Evolutionary conservation across 2,113 vertebrate genomes (phyloP).

Genomic region (Pterocles burchelli): DNA sequence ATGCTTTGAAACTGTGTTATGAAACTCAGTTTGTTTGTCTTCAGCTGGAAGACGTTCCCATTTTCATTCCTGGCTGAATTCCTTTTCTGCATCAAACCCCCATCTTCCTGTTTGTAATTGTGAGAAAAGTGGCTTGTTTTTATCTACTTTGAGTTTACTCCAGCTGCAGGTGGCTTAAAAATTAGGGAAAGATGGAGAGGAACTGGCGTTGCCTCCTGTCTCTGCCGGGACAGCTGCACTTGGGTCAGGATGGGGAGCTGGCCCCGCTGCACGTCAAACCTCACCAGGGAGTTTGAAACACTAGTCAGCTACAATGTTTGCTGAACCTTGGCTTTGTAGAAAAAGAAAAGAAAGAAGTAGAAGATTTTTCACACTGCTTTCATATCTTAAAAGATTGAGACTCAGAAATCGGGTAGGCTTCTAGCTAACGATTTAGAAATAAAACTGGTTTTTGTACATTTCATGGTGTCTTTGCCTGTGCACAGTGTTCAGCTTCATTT

Average conservation of each 20-base stretch:
- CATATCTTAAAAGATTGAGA: not conserved
- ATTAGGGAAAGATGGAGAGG: not conserved
- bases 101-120: conserved; percentile 37
- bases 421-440: not conserved
- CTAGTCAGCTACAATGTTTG: not conserved
- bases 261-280: not conserved
- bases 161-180: conserved; percentile 41
- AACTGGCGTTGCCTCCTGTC: not conserved
- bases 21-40: not conserved
- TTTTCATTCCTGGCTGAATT: conserved; percentile 30
- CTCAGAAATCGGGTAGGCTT: not conserved
- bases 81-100: conserved; percentile 5
- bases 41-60: not conserved
- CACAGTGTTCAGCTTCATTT: not conserved
- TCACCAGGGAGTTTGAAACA: not conserved
- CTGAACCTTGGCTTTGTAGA: not conserved
- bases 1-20: conserved; percentile 29
- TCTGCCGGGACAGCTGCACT: not conserved
- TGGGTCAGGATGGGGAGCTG: not conserved
- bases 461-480: accelerated
- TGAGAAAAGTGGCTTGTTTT: conserved; percentile 26
- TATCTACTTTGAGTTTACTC: not conserved
- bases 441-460: not conserved
- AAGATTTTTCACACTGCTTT: not conserved
- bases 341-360: not conserved